Base-by-base conservation (phyloP, 2,113 vertebrate species). In the Asarcornis scutulata region DNA sequence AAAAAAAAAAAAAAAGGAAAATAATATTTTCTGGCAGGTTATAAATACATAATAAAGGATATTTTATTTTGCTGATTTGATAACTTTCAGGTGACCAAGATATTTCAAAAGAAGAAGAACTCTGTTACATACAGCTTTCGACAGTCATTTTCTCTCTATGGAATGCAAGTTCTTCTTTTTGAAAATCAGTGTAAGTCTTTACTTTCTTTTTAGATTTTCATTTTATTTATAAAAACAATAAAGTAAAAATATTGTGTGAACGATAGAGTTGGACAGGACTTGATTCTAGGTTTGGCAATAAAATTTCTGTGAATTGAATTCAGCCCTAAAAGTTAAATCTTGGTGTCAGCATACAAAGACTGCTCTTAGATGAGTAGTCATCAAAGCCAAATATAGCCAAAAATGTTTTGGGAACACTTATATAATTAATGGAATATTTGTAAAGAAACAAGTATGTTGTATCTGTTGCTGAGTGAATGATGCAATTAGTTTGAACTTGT, bases 61-160 rank as follows among this genome's bases (percentile, higher is more conserved):
- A 17, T 81, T 84, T 93, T 8, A 84, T 25, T 62, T 68, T 66
- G 32, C 85, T 86, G 67, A 15, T 86, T 59, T 88, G 88, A 77
- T 77, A 26, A 36, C 80, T 94, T 96, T 56, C 84, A 99, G 99
- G 99, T 99, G 83, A 99, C 99, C 73, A 99, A 99, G 97, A 99
- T 99, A 89, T 99, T 99, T 97, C 99, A 99, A 93, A 99, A 99
- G 98, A 99, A 99, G 98, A 99, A 99, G 97, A 99, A 99, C 96
- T 99, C 99, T 0, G 99, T 99, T 87, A 99, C 99, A 0, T 99
- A 99, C 98, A 99, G 99, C 97, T 99, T 99, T 92, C 98, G 99
- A 20, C 99, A 99, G 98, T 99, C 99, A 6, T 99, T 99, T 97
- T 99, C 99, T 26, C 98, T 99, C 50, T 99, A 98, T 17, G 99